Evolutionary conservation across 2,888 invertebrate species (phyloP), one percentile per base, ranked within the genome.

Genomic region (Spatulosminthurus flaviceps): DNA sequence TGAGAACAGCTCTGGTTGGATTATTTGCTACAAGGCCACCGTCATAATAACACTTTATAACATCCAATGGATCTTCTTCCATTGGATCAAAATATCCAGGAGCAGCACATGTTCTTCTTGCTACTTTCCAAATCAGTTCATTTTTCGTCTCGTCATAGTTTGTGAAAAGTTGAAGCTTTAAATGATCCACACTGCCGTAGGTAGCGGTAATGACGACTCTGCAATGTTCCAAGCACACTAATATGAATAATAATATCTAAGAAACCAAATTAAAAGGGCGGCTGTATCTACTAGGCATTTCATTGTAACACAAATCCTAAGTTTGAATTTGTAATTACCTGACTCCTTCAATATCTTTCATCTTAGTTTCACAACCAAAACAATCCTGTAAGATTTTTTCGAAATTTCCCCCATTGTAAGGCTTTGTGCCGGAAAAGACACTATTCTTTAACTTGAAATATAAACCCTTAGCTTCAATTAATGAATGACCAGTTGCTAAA

Each of bases 81-180:
- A 69, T 69, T 7, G 69, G 69, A 29, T 69, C 34, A 69, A 69
- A 69, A 29, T 69, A 69, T 13, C 69, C 69, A 5, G 69, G 69
- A 13, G 69, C 69, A 21, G 29, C n/a, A 29, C 69, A 69, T 29
- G 69, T 69, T 69, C 69, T 26, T 26, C 69, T 26, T 29, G 69
- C 69, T 13, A 69, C 69, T 29, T 69, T 69, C 69, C 69, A 69
- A 13, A 69, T 28, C 28, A 13, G 4, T 29, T 69, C 69, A 4
- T 26, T 24, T 29, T 69, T 22, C 16, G 29, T 29, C 1, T 26
- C 21, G 7, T 29, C 69, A n/a, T 69, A 69, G 28, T 69, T 69
- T 29, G 69, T 69, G 24, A 69, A 69, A 9, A 69, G 7, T 29
- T 26, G 7, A 16, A 26, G 28, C 29, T 69, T 26, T 28, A 69